Conservation (phyloP, 2,797 vertebrate species). For the Mormyrus proboscirostris region DNA sequence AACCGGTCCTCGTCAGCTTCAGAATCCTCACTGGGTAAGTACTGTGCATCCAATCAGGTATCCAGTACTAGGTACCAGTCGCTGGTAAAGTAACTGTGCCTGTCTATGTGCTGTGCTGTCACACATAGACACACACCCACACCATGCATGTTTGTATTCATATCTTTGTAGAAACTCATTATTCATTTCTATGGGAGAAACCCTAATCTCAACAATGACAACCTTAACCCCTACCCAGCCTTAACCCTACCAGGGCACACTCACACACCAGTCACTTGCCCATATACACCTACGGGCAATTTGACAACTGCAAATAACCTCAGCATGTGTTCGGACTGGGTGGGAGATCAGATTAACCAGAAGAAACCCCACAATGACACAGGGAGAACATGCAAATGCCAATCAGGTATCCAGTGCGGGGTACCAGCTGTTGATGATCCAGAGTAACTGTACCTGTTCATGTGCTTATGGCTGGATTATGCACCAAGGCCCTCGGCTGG, state of each 20-base stretch:
- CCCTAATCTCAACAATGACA: background rate
- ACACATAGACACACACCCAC: background rate
- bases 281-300: background rate
- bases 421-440: background rate
- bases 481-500: background rate
- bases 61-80: background rate
- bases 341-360: background rate
- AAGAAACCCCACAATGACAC: background rate
- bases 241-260: background rate
- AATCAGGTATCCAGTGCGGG: background rate
- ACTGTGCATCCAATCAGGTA: background rate
- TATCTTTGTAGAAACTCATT: background rate
- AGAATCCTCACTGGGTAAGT: slow-evolving; percentile 91
- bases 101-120: background rate
- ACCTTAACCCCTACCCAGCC: background rate
- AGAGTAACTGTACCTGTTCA: background rate
- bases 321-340: background rate
- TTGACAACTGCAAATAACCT: background rate
- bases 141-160: background rate
- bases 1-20: slow-evolving; percentile 95
- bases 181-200: background rate
- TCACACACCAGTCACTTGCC: background rate
- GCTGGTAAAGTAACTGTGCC: background rate
- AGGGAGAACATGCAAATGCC: background rate
- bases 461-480: background rate